These are phyloP conservation scores for Cheumatopsyche charites DNA, from an alignment of 1,140 invertebrate species.

Conservation along the genomic window DNA sequence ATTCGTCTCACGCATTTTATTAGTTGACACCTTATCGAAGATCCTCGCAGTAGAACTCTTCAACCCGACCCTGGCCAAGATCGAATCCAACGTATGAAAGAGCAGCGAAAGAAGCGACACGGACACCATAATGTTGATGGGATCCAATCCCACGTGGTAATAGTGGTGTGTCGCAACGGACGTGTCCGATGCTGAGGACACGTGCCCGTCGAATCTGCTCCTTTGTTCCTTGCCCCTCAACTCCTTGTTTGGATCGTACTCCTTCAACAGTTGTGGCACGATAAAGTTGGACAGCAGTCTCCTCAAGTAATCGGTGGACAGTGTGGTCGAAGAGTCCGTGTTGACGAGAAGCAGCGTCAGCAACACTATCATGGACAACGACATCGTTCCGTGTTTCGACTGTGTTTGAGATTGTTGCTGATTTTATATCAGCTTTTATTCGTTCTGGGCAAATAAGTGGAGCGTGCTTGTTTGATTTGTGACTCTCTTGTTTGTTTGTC, in stretches of 20 bases:
- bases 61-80: slow-evolving; percentile 53
- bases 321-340: not conserved
- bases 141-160: slow-evolving; percentile 60
- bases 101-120: slow-evolving; percentile 59
- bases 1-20: not conserved
- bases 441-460: not conserved
- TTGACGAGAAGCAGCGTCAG: not conserved
- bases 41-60: slow-evolving; percentile 54
- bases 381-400: not conserved
- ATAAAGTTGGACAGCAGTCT: slow-evolving; percentile 17
- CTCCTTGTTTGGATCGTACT: not conserved
- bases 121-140: slow-evolving; percentile 60
- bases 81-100: slow-evolving; percentile 57
- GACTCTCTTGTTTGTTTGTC: not conserved
- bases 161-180: slow-evolving; percentile 54
- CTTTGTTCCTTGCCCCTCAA: slow-evolving; percentile 50
- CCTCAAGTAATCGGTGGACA: not conserved
- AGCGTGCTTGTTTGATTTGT: too few relatives aligned
- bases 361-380: slow-evolving; percentile 1
- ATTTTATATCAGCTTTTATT: not conserved
- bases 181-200: slow-evolving; percentile 37
- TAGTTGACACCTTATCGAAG: not conserved
- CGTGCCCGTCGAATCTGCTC: slow-evolving; percentile 46
- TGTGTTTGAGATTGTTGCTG: too few relatives aligned
- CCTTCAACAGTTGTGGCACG: slow-evolving; percentile 7